Evolutionary conservation across 2,888 invertebrate species (phyloP), one percentile per base, ranked within the genome.

Genomic region (Lamproptera curius): DNA sequence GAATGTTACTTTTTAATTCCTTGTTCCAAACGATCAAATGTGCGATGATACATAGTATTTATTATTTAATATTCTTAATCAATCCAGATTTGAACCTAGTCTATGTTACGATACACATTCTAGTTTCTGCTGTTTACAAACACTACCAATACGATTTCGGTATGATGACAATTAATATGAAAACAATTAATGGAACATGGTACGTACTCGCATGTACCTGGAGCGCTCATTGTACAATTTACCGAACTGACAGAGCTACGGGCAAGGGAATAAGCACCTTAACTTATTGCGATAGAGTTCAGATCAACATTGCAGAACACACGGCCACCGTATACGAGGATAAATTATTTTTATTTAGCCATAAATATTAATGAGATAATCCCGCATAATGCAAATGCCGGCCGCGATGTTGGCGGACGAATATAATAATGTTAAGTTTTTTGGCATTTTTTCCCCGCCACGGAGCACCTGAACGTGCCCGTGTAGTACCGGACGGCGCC

Each of bases 291-390:
- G 1, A 59, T 51, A 60, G 46, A 46, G 51, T 40, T 37, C 48
- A 43, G 20, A 41, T 46, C 47, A 37, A 39, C 34, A 42, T 34
- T 46, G 51, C 49, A 41, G 50, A 47, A 53, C 52, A 49, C 54
- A 54, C 53, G 57, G 53, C 55, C 52, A 51, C 58, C 54, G 57
- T 62, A 62, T 61, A 55, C 60, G 56, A 58, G 61, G 61, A 64
- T 66, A 67, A 67, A 67, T 68, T 69, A 68, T 68, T 67, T 67
- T 72, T 69, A 70, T 70, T 65, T 60, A 67, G 57, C 62, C 62
- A 70, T 72, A 68, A 70, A 72, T 72, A 72, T 72, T 70, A 68
- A 72, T 70, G 65, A 67, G 67, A 65, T 66, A 63, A 65, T 65
- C 66, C 66, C 67, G 69, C 69, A 67, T 68, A 69, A 70, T 67